Evolutionary conservation across 2,888 invertebrate species (phyloP).

Genomic region (Polymixis lichenea): DNA sequence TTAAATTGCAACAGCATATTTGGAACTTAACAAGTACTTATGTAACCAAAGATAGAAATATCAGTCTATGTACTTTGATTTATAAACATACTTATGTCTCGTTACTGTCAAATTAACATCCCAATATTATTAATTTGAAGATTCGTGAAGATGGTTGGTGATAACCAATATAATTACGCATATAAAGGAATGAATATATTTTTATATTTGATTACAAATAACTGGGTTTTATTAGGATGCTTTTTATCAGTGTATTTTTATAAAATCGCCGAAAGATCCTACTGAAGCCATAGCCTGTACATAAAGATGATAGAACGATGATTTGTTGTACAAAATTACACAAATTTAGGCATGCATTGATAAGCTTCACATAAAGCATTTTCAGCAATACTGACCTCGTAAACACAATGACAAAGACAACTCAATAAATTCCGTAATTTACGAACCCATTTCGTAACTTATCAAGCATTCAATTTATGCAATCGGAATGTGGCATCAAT

Average conservation of each 20-base stretch:
- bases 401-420: conserved; percentile 35
- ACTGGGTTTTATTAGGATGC: neutral
- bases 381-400: conserved; percentile 15
- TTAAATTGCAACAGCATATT: no score
- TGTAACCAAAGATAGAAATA: no score
- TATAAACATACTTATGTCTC: no score
- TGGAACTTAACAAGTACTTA: no score
- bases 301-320: neutral
- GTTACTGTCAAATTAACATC: no score
- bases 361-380: conserved; percentile 3
- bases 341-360: neutral
- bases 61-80: no score
- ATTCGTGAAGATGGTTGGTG: no score
- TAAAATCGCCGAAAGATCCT: neutral
- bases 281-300: neutral
- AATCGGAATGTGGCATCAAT: conserved; percentile 49
- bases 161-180: no score
- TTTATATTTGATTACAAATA: neutral
- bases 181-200: no score
- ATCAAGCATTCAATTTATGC: conserved; percentile 60
- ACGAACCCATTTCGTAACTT: conserved; percentile 45
- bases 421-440: conserved; percentile 48
- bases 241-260: neutral
- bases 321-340: neutral
- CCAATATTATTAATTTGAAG: no score